Base-by-base conservation (phyloP, 2,797 vertebrate genomes). In the Lacerta bilineata region DNA sequence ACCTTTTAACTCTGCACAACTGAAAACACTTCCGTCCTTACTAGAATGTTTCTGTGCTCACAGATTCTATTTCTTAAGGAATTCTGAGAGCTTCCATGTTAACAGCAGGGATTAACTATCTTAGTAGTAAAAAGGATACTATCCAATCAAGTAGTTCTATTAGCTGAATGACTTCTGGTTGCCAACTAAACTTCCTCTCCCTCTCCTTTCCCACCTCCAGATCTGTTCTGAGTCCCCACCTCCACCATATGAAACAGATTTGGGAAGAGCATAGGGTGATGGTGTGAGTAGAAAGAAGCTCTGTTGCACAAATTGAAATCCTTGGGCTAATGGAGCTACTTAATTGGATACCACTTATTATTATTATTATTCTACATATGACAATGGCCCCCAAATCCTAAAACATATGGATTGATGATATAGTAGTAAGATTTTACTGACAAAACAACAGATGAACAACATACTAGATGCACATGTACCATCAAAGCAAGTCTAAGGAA, bases 11-110 rank as follows among this genome's bases (percentile, higher is more conserved):
- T 85, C 17, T 85, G 46, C 43, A 71, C 13, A 83, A 50, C 17
- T 68, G 29, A 77, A 83, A 88, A 88, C 13, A 46, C 50, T 50
- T 76, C 33, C 76, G 50, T 59, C 15, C 74, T 80, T 76, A 75
- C 18, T 25, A 69, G 43, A 20, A n/a, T 84, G 33, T 71, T 72
- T 84, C 82, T 29, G 61, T 71, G 46, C 33, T 83, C 50, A 83
- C 36, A 88, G 13, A 71, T 79, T 75, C 23, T 17, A 41, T 79
- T 84, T 71, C 20, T 59, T 61, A 61, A 29, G 27, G 3, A 80
- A 69, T 17, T 61, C 10, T 59, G 36, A 8, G 50, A 43, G 36
- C 4, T 84, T 84, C 55, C 41, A 27, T 27, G 33, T 61, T n/a
- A 78, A 76, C 39, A 76, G 25, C 66, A n/a, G 36, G 68, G 17